Evolutionary conservation across 1,140 invertebrate genomes (phyloP).

Genomic region (Amphibalanus amphitrite): DNA sequence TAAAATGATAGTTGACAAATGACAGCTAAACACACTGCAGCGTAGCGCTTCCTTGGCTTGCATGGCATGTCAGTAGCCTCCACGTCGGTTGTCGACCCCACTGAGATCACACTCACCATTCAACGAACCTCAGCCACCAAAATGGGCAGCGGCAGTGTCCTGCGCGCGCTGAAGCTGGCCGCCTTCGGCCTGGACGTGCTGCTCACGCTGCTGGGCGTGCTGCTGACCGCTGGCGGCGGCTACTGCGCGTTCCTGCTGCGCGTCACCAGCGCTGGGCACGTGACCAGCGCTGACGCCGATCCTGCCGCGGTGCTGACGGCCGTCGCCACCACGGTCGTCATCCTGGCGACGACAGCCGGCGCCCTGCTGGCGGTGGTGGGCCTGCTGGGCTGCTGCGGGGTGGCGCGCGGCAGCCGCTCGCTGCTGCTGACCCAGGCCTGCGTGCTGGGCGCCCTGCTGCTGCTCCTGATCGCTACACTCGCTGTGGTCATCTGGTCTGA

Average conservation of each 20-base stretch:
- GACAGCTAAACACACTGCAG: too few species aligned
- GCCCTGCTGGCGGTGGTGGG: background rate
- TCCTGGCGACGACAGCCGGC: background rate
- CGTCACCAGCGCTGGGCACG: too few species aligned
- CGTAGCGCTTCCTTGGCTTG: too few species aligned
- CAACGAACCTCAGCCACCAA: background rate
- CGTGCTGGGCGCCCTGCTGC: background rate
- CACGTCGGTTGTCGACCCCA: background rate
- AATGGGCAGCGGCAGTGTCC: background rate
- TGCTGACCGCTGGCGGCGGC: background rate
- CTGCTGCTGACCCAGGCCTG: background rate
- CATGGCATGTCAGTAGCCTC: background rate
- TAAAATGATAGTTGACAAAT: too few species aligned
- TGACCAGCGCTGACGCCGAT: background rate
- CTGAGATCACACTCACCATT: background rate
- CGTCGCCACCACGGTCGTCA: background rate
- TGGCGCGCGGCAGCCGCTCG: background rate
- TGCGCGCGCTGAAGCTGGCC: background rate
- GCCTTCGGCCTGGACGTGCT: background rate
- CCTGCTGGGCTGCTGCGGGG: background rate
- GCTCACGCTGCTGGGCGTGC: background rate
- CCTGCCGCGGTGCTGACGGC: background rate
- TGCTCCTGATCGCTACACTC: background rate
- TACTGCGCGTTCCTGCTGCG: background rate
- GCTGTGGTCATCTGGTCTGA: background rate